A percentile compares a stretch with the other conserved stretches of the same genome.
Conservation (phyloP, 2,888 invertebrate species). For the Embidobia sp. region DNA sequence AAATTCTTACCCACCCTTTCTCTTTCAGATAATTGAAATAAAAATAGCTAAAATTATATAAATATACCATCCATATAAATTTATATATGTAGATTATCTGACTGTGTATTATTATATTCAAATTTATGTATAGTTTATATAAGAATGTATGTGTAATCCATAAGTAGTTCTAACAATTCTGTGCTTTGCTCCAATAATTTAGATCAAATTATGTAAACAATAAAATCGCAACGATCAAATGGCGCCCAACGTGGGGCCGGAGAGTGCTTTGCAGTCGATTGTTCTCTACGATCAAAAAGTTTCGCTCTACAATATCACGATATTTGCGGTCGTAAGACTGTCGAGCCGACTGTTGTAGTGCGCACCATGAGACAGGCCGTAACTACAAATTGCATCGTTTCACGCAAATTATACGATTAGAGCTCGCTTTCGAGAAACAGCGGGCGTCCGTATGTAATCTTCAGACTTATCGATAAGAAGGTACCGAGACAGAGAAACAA, state of each 20-base stretch:
- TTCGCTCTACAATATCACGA: slow-evolving; percentile 15
- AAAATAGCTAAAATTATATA: no score
- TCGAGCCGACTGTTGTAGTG: slow-evolving; percentile 28
- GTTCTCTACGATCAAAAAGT: slow-evolving; percentile 25
- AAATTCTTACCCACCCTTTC: no score
- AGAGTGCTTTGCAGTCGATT: slow-evolving; percentile 1
- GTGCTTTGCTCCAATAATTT: slow-evolving; percentile 17
- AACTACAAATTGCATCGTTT: slow-evolving; percentile 79
- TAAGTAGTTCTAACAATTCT: no score
- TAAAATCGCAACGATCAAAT: no score
- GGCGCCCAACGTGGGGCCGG: no score
- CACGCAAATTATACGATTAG: slow-evolving; percentile 78
- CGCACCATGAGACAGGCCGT: slow-evolving; percentile 60
- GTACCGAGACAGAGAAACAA: slow-evolving; percentile 13
- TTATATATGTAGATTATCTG: no score
- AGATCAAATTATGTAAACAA: slow-evolving; percentile 18
- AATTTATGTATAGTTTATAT: no score
- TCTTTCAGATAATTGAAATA: no score
- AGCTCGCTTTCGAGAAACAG: slow-evolving; percentile 63
- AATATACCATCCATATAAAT: no score
- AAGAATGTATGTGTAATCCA: no score
- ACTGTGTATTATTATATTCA: no score
- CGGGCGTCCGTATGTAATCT: slow-evolving; percentile 42
- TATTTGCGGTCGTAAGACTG: slow-evolving; percentile 22
- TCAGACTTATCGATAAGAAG: slow-evolving; percentile 39